These are phyloP conservation scores for Lamprotornis superbus DNA, from an alignment of 2,113 vertebrate genomes.

Conservation along the genomic window DNA sequence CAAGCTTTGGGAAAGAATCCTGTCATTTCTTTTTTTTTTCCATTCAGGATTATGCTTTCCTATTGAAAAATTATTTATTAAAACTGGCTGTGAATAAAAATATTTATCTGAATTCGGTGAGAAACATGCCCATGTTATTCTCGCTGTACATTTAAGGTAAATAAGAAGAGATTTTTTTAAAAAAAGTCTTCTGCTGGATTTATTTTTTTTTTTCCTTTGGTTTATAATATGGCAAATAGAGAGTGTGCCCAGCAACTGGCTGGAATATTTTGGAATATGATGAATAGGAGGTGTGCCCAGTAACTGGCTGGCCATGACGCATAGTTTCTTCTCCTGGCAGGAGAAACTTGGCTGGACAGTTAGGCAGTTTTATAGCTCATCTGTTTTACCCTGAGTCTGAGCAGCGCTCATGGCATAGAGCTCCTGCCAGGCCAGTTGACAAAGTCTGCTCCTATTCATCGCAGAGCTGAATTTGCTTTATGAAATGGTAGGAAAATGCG, in stretches of 20 bases:
- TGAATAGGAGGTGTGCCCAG: constrained; percentile 42
- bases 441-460: not conserved
- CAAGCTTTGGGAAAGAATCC: constrained; percentile 42
- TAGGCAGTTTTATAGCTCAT: not conserved
- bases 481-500: not conserved
- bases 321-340: constrained; percentile 15
- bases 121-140: not conserved
- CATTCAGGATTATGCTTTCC: not conserved
- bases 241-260: not conserved
- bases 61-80: constrained; percentile 15
- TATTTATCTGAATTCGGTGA: not conserved
- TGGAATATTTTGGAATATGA: not conserved
- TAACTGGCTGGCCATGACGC: constrained; percentile 20
- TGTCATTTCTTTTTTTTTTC: not conserved
- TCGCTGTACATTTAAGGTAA: not conserved
- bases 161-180: not conserved
- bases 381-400: not conserved
- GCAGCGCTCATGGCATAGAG: not conserved
- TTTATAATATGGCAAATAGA: not conserved
- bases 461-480: not conserved
- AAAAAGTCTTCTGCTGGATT: not conserved
- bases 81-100: not conserved
- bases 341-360: not conserved
- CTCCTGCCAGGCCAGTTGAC: not conserved
- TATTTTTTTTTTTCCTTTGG: not conserved